Conservation (phyloP, 1,140 invertebrate genomes). For the Protaetia brevitarsis region DNA sequence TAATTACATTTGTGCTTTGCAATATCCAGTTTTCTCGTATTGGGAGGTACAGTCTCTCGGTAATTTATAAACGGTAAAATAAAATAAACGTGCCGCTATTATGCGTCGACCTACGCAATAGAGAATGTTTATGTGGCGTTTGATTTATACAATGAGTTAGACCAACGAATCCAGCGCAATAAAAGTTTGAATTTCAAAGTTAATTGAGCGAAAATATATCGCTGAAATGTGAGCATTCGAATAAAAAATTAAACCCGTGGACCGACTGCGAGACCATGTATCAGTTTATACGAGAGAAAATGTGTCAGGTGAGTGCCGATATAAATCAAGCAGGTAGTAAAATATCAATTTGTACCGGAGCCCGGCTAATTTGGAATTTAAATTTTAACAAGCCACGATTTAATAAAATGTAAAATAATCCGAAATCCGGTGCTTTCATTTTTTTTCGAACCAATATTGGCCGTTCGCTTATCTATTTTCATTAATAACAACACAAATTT, state of each 20-base stretch:
- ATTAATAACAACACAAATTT: neutral
- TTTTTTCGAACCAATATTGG: neutral
- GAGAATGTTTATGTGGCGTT: neutral
- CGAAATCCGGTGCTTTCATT: neutral
- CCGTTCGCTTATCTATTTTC: neutral
- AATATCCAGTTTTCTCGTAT: no score
- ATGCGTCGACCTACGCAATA: neutral
- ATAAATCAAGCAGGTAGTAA: slow-evolving; percentile 12
- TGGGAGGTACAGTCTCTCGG: neutral
- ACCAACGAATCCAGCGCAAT: neutral
- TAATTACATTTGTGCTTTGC: no score
- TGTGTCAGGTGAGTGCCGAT: neutral
- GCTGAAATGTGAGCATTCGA: neutral
- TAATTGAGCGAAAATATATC: neutral
- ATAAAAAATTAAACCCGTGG: slow-evolving; percentile 3
- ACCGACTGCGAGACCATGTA: neutral
- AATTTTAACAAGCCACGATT: neutral
- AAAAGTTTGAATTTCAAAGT: neutral
- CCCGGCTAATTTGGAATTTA: neutral
- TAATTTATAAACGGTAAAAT: neutral
- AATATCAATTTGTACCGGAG: neutral
- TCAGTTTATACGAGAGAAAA: neutral
- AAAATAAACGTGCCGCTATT: neutral
- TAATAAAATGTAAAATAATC: slow-evolving; percentile 1
- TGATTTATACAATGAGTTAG: slow-evolving; percentile 2